A percentile compares a stretch with the other conserved stretches of the same genome.
These are phyloP conservation scores for Micronycteris hirsuta DNA, from an alignment of 2,113 vertebrate genomes.

Conservation along the genomic window DNA sequence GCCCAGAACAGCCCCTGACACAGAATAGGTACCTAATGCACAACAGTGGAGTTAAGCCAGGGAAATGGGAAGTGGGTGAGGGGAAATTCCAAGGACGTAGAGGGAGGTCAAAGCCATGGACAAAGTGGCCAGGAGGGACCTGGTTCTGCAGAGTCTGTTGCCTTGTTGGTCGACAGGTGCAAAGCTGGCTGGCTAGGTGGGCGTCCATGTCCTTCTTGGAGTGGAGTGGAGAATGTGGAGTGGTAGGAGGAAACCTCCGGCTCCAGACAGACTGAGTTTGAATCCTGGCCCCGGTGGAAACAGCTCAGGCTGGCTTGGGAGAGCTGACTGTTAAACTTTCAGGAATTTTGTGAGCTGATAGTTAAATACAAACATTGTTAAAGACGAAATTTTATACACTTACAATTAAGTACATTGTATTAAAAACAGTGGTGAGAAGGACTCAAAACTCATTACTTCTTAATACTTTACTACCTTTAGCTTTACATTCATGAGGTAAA, in stretches of 20 bases:
- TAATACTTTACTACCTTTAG: not conserved
- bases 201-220: accelerated
- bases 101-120: not conserved
- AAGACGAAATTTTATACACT: not conserved
- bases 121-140: not conserved
- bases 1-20: not conserved
- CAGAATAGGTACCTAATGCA: not conserved
- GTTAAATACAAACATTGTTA: not conserved
- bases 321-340: not conserved
- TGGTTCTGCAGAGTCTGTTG: not conserved
- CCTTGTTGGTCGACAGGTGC: not conserved
- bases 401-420: not conserved
- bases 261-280: not conserved
- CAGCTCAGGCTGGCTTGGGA: not conserved
- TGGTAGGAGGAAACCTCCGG: not conserved
- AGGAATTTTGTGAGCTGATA: not conserved
- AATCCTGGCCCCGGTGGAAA: not conserved
- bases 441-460: not conserved
- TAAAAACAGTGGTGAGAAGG: not conserved
- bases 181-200: not conserved
- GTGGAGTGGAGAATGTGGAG: not conserved
- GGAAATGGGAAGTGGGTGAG: not conserved
- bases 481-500: not conserved
- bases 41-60: too few species aligned
- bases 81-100: too few species aligned